Evolutionary conservation across 2,888 invertebrate genomes (phyloP).

Genomic region (Nudaria mundana): DNA sequence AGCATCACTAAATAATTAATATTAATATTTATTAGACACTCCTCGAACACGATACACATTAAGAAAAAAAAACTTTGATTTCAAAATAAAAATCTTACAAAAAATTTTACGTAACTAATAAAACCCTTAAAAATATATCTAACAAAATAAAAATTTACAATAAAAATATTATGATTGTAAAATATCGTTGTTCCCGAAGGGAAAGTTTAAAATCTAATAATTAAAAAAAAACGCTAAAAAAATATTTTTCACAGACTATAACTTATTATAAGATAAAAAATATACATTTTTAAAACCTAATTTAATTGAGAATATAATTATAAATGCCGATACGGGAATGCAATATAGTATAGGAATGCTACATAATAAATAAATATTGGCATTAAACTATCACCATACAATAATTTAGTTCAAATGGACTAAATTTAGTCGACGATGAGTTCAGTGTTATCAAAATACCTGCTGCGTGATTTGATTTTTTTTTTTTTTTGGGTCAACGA

Average conservation of each 20-base stretch:
- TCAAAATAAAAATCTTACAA: slow-evolving; percentile 39
- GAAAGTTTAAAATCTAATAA: slow-evolving; percentile 55
- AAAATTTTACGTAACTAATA: slow-evolving; percentile 37
- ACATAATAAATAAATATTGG: no score
- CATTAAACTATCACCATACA: no score
- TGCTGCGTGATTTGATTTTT: no score
- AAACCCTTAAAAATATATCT: slow-evolving; percentile 55
- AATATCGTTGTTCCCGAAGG: slow-evolving; percentile 72
- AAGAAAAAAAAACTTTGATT: slow-evolving; percentile 33
- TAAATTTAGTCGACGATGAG: not conserved
- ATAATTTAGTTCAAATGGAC: no score
- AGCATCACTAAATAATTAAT: slow-evolving; percentile 51
- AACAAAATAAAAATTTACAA: slow-evolving; percentile 76
- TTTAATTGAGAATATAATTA: slow-evolving; percentile 27
- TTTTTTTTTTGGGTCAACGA: no score
- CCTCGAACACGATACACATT: slow-evolving; percentile 27
- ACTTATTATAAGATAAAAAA: slow-evolving; percentile 52
- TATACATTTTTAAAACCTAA: slow-evolving; percentile 53
- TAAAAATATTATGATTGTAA: slow-evolving; percentile 57
- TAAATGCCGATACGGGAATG: slow-evolving; percentile 55
- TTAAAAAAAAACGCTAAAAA: slow-evolving; percentile 55
- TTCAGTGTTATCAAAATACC: no score
- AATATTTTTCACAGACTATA: slow-evolving; percentile 62
- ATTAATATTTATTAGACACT: slow-evolving; percentile 32
- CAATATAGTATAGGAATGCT: slow-evolving; percentile 19